Evolutionary conservation across 1,140 invertebrate genomes (phyloP), one percentile per base, ranked within the genome.

Genomic region (Rhynchophorus ferrugineus): DNA sequence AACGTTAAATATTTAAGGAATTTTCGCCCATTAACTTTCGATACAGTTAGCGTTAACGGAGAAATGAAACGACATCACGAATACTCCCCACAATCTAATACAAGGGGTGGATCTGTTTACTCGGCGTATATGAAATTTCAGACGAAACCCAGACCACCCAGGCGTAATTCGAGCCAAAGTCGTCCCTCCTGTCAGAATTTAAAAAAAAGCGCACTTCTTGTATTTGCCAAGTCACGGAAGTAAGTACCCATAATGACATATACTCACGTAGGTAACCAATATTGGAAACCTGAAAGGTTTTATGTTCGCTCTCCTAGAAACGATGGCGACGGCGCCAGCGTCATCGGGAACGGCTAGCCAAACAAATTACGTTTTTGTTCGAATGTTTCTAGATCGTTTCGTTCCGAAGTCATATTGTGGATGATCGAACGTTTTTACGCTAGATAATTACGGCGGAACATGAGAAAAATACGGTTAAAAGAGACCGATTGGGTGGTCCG

Each of bases 61-160:
- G 17, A 11, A 5, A 14, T 18, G 24, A 14, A 29, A 14, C 8
- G 11, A 1, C 41, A 17, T 17, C 14, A 8, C 24, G 18, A 13
- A 46, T 35, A 46, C 29, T 16, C 33, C 19, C 44, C 20, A 22
- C 20, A 16, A 14, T 20, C 13, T 36, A 46, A 36, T 19, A 13
- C 14, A 24, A 24, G 37, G 47, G 47, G 47, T 41, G 47, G 47
- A 9, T 22, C 17, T 49, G 47, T 49, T 49, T 49, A 41, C 37
- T 49, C 18, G 17, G 3, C 18, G 37, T 18, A 43, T 39, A 49
- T 49, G 47, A 41, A 49, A 49, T 49, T 49, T 49, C 47, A 49
- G 21, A 39, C 47, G 17, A 16, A 46, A 46, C 34, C 20, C 19
- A 46, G 47, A 49, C 47, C 47, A 49, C 47, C 47, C 47, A 49